A percentile compares a stretch with the other conserved stretches of the same genome.
These are phyloP conservation scores for Ormyrus pomaceus DNA, from an alignment of 2,888 invertebrate species.

Conservation along the genomic window DNA sequence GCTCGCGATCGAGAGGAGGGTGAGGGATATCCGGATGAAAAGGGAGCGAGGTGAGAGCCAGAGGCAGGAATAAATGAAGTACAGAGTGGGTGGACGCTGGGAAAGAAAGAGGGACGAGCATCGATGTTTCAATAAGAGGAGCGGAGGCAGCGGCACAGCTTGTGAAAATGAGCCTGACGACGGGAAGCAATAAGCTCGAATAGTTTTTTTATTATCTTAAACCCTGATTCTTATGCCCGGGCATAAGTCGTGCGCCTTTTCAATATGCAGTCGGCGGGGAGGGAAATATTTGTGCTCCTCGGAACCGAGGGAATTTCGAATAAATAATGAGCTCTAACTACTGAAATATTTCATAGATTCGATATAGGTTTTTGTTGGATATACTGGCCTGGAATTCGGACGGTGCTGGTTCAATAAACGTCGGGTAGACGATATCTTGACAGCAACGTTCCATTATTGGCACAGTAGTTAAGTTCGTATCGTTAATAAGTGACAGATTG, in stretches of 20 bases:
- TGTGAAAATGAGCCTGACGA: background rate
- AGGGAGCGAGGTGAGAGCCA: background rate
- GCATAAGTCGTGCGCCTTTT: too few species aligned
- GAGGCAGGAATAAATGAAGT: background rate
- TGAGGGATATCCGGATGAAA: background rate
- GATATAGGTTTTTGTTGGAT: background rate
- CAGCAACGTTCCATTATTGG: constrained; percentile 57
- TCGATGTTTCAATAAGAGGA: background rate
- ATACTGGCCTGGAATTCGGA: constrained; percentile 54
- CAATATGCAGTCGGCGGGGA: too few species aligned
- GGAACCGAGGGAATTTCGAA: too few species aligned
- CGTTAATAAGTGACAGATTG: constrained; percentile 25
- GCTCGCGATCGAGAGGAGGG: background rate
- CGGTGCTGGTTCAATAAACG: constrained; percentile 49
- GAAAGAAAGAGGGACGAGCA: too few species aligned
- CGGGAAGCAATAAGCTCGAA: constrained; percentile 32
- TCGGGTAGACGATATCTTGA: constrained; percentile 53
- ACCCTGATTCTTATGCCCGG: background rate
- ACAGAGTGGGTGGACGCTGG: background rate
- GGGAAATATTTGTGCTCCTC: too few species aligned
- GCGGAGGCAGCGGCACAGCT: background rate
- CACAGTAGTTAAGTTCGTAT: constrained; percentile 49
- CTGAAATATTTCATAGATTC: too few species aligned
- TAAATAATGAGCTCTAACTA: too few species aligned
- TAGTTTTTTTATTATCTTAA: constrained; percentile 44